Base-by-base conservation (phyloP, 2,888 invertebrate genomes). In the Drosophila ochracea region DNA sequence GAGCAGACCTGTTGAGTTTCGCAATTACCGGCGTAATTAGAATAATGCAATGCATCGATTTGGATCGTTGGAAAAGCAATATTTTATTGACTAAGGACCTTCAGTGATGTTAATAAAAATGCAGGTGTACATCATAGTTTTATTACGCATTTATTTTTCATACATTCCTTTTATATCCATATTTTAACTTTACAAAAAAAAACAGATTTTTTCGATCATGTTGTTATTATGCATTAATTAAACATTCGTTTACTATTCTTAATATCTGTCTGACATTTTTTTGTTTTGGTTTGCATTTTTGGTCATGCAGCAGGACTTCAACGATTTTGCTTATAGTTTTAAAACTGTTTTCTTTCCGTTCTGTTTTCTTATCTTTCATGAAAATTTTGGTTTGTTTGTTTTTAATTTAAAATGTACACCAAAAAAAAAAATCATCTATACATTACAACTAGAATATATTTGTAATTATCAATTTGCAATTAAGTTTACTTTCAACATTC, bases 151-250 rank as follows among this genome's bases (percentile, higher is more conserved):
- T 80, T 87, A 78, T 73, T 78, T 86, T 73, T 64, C 64, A 68
- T 78, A 81, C 78, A 78, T 62, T 70, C 64, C 59, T 66, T 81
- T 83, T 83, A 78, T 86, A 84, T 70, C 67, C 82, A 86, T 83
- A 90, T 73, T 86, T 86, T 78, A 89, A 79, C 77, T 76, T 81
- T 91, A 89, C 91, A 90, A 90, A 86, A 86, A 85, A 68, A 54
- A 25, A 10, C 47, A 47, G 25, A 16, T 39, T 68, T 35, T 21
- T 50, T 61, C 30, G 37, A 68, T 61, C 62, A 43, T 47, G 21
- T 74, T 57, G 50, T 79, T 73, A 58, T 73, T 68, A 70, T 58
- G 37, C 54, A 86, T 78, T 62, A 68, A 77, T 81, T 84, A 70
- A 85, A 73, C 76, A 58, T 65, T 77, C 62, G 53, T 57, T 69